phyloP scores from a whole-genome alignment of 2,113 vertebrate genomes.

The Xenopus borealis region DNA sequence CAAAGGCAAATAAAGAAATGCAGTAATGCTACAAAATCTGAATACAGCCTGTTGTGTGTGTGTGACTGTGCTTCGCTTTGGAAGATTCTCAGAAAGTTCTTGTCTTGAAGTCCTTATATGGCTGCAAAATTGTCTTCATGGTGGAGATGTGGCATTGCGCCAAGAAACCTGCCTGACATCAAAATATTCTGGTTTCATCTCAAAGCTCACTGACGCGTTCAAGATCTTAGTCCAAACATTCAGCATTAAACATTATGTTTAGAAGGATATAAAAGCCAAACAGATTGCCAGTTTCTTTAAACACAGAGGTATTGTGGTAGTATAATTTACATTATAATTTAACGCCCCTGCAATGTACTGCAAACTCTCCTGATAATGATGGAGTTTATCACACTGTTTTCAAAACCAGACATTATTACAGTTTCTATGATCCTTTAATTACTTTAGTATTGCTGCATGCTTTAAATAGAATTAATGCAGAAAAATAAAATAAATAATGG shows the following conservation, averaged over 20 bases:
- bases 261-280: slow-evolving; percentile 24
- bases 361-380: background rate
- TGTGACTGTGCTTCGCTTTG: no score
- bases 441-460: background rate
- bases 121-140: slow-evolving; percentile 19
- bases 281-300: slow-evolving; percentile 20
- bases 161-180: slow-evolving; percentile 14
- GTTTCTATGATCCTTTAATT: background rate
- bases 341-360: background rate
- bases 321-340: background rate
- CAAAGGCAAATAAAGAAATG: no score
- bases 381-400: background rate
- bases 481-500: no score
- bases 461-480: background rate
- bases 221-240: slow-evolving; percentile 16
- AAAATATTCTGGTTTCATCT: background rate
- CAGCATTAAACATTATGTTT: slow-evolving; percentile 22
- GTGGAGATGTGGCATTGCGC: slow-evolving; percentile 17
- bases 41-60: no score
- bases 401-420: background rate
- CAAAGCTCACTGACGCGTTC: slow-evolving; percentile 8
- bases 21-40: no score
- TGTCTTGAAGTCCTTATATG: slow-evolving; percentile 29
- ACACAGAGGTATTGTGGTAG: background rate
- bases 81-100: background rate